Conservation (phyloP, 2,797 vertebrate genomes). For the Sebastes oblongus region DNA sequence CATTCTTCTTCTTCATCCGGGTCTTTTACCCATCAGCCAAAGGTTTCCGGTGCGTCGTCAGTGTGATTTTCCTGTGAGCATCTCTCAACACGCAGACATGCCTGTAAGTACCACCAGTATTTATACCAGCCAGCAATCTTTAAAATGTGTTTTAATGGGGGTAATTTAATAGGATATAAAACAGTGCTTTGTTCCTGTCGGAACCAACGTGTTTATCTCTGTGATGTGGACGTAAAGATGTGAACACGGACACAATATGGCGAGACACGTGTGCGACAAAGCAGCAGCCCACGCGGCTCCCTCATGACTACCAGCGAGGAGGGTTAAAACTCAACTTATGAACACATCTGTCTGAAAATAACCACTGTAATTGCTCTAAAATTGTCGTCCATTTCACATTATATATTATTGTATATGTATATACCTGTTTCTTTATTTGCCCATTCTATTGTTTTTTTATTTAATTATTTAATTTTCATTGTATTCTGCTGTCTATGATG, state of each 20-base stretch:
- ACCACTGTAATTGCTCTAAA: rapidly evolving
- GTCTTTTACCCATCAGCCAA: slow-evolving; percentile 20
- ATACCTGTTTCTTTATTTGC: no score
- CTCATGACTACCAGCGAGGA: no score
- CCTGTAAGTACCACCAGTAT: slow-evolving; percentile 86
- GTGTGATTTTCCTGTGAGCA: slow-evolving; percentile 68
- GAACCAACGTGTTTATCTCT: rapidly evolving
- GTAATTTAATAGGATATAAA: rapidly evolving
- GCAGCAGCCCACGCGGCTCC: slow-evolving; percentile 39
- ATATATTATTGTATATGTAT: no score
- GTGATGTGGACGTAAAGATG: background rate
- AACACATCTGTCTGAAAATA: rapidly evolving
- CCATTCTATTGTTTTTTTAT: no score
- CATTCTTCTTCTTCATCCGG: slow-evolving; percentile 49
- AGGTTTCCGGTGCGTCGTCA: slow-evolving; percentile 71
- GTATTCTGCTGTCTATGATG: no score
- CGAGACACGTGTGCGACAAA: slow-evolving; percentile 67
- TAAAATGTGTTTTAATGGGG: rapidly evolving
- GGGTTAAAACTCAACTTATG: rapidly evolving
- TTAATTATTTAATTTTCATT: no score
- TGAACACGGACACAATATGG: slow-evolving; percentile 67
- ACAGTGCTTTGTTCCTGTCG: rapidly evolving
- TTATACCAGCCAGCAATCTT: rapidly evolving
- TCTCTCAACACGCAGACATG: slow-evolving; percentile 81
- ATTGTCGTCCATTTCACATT: rapidly evolving